Percentiles rank a stretch among this genome's conserved stretches.
Evolutionary conservation across 1,140 invertebrate species (phyloP).

Genomic region (Drosophila nannoptera): DNA sequence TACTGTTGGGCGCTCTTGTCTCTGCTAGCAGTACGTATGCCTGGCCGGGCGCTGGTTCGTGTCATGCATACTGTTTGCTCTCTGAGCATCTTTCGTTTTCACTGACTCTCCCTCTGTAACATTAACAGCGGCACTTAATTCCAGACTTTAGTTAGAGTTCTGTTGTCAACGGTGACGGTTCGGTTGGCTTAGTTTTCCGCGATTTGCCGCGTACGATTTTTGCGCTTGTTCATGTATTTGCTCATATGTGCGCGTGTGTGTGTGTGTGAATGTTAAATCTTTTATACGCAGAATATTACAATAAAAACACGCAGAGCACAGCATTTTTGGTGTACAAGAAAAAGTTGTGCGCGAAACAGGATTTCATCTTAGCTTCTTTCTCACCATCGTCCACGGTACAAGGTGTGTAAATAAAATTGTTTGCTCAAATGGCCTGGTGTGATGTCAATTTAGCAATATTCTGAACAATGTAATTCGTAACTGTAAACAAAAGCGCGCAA

Average conservation of each 20-base stretch:
- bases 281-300: slow-evolving; percentile 54
- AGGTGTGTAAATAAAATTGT: slow-evolving; percentile 38
- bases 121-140: slow-evolving; percentile 9
- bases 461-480: slow-evolving; percentile 24
- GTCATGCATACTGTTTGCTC: background rate
- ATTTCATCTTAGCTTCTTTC: slow-evolving; percentile 14
- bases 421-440: slow-evolving; percentile 17
- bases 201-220: background rate
- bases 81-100: background rate
- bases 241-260: background rate
- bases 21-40: background rate
- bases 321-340: slow-evolving; percentile 39
- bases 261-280: slow-evolving; percentile 27
- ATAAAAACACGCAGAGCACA: slow-evolving; percentile 21
- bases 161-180: slow-evolving; percentile 46
- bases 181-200: background rate
- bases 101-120: slow-evolving; percentile 13
- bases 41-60: background rate
- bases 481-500: slow-evolving; percentile 35
- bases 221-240: background rate
- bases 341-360: slow-evolving; percentile 20
- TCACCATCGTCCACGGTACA: slow-evolving; percentile 3
- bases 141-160: slow-evolving; percentile 42
- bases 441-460: slow-evolving; percentile 4
- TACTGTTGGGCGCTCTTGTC: background rate